Evolutionary conservation across 1,140 invertebrate species (phyloP), one percentile per base, ranked within the genome.

Genomic region (Diuraphis noxia): DNA sequence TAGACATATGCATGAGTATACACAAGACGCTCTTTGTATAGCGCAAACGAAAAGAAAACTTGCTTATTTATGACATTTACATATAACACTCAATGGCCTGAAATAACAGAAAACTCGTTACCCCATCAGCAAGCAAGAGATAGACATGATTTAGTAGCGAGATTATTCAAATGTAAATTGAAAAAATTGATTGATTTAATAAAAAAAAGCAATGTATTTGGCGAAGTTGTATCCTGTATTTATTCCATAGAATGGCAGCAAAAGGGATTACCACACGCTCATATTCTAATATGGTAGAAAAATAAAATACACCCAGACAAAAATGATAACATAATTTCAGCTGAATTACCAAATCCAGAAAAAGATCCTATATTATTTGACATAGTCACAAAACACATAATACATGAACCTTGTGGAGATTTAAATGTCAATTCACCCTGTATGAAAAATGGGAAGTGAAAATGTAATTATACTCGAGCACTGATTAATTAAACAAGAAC

Each of bases 1-100:
- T 8, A 25, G 88, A 10, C 40, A 92, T 41, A 41, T 90, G 43
- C 17, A 34, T 25, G 30, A 92, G 72, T 21, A 52, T 40, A 93
- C 92, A 46, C 94, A 94, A 93, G 94, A 95, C 93, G 94, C 94
- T 2, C 94, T 95, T 93, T 92, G 93, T 13, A 94, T 93, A 92
- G 94, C 94, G 17, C 86, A 93, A 19, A 91, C 93, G 46, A 94
- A 93, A 93, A 95, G 95, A 41, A 23, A 49, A 10, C 90, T 40
- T 79, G 92, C 92, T 87, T 92, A 40, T 93, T 92, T 89, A 92
- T 93, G 19, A 92, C 92, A 23, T 72, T 92, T 82, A 93, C 91
- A 34, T 93, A 92, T 36, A 93, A 93, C 88, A 85, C 92, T 36
- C 91, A 91, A 40, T 93, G 92, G 94, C 92, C 92, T 63, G 92